Evolutionary conservation across 2,888 invertebrate genomes (phyloP).

Genomic region (Hyposoter dolosus): DNA sequence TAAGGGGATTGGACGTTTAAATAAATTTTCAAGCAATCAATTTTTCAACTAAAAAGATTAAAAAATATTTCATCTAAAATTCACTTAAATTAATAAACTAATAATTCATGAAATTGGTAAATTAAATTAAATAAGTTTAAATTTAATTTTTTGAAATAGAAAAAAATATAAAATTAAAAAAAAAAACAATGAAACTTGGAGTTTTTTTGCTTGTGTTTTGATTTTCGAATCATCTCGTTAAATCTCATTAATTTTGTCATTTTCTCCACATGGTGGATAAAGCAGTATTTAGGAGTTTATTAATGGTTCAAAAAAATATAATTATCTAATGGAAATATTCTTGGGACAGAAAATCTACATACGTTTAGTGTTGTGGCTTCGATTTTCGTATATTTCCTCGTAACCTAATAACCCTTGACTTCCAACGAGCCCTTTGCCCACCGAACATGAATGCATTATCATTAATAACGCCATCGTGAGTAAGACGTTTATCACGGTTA

Average conservation of each 20-base stretch:
- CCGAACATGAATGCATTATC: constrained; percentile 45
- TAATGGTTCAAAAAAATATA: not conserved
- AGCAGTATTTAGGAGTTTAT: not conserved
- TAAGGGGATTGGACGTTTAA: not conserved
- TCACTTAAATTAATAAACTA: too few species aligned
- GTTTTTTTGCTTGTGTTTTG: too few species aligned
- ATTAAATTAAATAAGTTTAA: too few species aligned
- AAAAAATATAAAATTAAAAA: too few species aligned
- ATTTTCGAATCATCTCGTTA: too few species aligned
- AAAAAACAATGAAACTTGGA: too few species aligned
- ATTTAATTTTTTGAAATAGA: too few species aligned
- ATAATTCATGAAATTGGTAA: too few species aligned
- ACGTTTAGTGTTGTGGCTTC: not conserved
- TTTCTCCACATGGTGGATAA: too few species aligned
- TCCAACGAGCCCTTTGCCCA: constrained; percentile 21
- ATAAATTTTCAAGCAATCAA: not conserved
- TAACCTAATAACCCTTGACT: constrained; percentile 16
- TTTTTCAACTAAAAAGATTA: not conserved
- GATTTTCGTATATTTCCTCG: not conserved
- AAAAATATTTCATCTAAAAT: too few species aligned
- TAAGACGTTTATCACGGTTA: constrained; percentile 61
- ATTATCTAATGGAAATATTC: too few species aligned
- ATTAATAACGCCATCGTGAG: constrained; percentile 60
- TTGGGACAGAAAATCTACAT: not conserved
- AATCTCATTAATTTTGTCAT: too few species aligned